Percentiles rank a stretch among this genome's conserved stretches.
phyloP scores from a whole-genome alignment of 2,888 invertebrate genomes.

The Tetanocera ferruginea region DNA sequence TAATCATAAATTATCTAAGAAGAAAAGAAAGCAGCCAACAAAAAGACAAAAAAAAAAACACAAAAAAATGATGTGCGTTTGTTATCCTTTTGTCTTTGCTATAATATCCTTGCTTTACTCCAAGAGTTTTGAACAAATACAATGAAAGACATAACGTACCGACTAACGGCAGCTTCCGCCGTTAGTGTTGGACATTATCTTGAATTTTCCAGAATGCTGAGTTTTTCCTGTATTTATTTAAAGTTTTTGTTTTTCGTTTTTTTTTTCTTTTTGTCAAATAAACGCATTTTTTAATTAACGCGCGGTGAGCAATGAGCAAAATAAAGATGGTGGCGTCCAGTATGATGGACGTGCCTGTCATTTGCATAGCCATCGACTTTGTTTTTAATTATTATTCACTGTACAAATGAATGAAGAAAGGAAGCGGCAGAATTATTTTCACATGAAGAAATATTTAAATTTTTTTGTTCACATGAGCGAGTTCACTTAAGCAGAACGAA shows the following conservation, averaged over 20 bases:
- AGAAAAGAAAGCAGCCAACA: not conserved
- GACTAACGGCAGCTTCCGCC: slow-evolving; percentile 20
- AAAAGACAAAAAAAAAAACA: not conserved
- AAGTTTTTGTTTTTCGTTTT: slow-evolving; percentile 44
- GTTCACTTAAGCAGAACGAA: slow-evolving; percentile 60
- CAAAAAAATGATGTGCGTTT: not conserved
- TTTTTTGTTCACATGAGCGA: slow-evolving; percentile 28
- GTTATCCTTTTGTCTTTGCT: slow-evolving; percentile 54
- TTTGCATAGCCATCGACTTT: slow-evolving; percentile 67
- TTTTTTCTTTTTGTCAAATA: slow-evolving; percentile 27
- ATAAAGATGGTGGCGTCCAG: slow-evolving; percentile 53
- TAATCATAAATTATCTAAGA: slow-evolving; percentile 27
- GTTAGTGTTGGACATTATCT: slow-evolving; percentile 53
- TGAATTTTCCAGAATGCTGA: slow-evolving; percentile 50
- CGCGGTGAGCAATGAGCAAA: not conserved
- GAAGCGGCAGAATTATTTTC: slow-evolving; percentile 54
- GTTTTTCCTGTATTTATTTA: slow-evolving; percentile 48
- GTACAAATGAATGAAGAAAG: slow-evolving; percentile 23
- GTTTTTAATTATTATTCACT: slow-evolving; percentile 60
- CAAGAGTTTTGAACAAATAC: slow-evolving; percentile 8
- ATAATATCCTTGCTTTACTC: not conserved
- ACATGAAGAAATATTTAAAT: slow-evolving; percentile 55
- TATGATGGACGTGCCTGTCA: slow-evolving; percentile 61
- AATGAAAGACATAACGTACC: not conserved
- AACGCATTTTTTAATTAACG: slow-evolving; percentile 61